Evolutionary conservation across 1,140 invertebrate species (phyloP).

Genomic region (Tetragonula clypearis): DNA sequence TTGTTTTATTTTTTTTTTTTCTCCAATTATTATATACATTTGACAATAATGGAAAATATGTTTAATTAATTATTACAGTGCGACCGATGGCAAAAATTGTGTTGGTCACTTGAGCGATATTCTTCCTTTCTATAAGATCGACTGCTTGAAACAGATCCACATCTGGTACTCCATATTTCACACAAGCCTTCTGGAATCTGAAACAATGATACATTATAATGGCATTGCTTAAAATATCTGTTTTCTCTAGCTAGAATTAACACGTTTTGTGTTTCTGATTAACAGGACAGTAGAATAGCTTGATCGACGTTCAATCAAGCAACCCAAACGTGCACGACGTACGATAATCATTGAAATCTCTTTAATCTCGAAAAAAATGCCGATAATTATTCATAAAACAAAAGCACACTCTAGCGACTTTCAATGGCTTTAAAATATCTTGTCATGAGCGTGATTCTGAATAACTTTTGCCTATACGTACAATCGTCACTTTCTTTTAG

Average conservation of each 20-base stretch:
- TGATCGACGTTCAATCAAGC: not conserved
- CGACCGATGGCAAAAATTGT: constrained; percentile 96
- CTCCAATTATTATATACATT: not conserved
- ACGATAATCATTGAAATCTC: constrained; percentile 3
- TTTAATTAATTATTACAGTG: constrained; percentile 85
- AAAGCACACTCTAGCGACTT: too few species aligned
- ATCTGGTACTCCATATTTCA: constrained; percentile 94
- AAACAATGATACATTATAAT: constrained; percentile 48
- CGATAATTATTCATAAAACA: too few species aligned
- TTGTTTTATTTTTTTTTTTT: not conserved
- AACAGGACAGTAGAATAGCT: constrained; percentile 67
- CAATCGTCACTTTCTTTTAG: too few species aligned
- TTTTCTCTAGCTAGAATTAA: constrained; percentile 69
- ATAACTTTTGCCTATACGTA: too few species aligned
- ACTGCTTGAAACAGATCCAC: constrained; percentile 98
- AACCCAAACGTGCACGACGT: not conserved
- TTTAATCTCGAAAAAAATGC: not conserved
- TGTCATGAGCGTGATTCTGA: too few species aligned
- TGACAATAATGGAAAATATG: not conserved
- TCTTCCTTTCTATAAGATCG: constrained; percentile 96
- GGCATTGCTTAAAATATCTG: not conserved
- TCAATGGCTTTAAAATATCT: too few species aligned
- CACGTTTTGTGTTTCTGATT: constrained; percentile 68
- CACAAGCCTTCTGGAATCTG: constrained; percentile 95
- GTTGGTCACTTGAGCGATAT: constrained; percentile 96